Conservation (phyloP, 30 jellyfish, hydroid and myxozoan species). For the Chrysaora quinquecirrha region DNA sequence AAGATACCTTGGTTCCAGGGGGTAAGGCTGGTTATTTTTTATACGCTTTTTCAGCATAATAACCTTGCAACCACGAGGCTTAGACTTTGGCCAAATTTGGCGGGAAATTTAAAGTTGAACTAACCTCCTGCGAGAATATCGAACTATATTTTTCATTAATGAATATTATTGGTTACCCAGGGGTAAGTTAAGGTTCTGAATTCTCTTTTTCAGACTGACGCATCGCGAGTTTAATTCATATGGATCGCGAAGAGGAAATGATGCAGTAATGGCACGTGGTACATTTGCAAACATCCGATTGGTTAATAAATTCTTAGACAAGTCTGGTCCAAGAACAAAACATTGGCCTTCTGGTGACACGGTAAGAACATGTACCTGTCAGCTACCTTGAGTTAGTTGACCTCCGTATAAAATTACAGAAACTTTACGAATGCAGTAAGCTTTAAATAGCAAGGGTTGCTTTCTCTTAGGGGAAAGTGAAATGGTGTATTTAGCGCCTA, state of each 20-base stretch:
- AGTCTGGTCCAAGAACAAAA: conserved; percentile 92
- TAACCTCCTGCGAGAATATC: no score
- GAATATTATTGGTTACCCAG: no score
- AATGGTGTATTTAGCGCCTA: no score
- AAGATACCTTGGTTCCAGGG: conserved; percentile 81
- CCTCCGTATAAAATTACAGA: no score
- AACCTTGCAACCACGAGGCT: no score
- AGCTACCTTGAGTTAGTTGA: not conserved
- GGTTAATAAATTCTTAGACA: conserved; percentile 81
- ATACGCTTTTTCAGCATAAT: no score
- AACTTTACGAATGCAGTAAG: no score
- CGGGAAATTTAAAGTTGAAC: no score
- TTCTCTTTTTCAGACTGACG: conserved; percentile 44
- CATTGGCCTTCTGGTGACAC: conserved; percentile 96
- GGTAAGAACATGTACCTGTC: conserved; percentile 54
- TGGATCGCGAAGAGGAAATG: conserved; percentile 96
- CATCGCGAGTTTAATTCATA: conserved; percentile 90
- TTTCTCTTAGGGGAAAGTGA: no score
- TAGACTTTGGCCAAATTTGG: no score
- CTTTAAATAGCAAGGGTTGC: no score
- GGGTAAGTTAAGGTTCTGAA: not conserved
- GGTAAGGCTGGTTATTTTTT: conserved; percentile 42
- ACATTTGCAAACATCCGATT: conserved; percentile 93
- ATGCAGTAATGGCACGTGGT: conserved; percentile 94
- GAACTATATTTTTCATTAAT: no score